These are phyloP conservation scores for Cephus pulcher DNA, from an alignment of 2,888 invertebrate species.

Conservation along the genomic window DNA sequence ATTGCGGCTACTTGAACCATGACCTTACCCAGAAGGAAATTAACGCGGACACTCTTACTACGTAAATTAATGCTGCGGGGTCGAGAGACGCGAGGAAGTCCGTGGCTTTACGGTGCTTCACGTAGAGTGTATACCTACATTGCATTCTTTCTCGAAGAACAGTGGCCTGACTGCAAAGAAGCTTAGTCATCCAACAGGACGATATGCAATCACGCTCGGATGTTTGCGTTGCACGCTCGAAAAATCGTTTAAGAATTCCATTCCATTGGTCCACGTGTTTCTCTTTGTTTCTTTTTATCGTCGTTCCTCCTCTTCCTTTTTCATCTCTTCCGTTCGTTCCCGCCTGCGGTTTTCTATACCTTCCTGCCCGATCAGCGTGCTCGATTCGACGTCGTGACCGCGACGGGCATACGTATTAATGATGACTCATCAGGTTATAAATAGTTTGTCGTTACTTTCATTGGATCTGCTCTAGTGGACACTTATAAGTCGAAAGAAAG, in stretches of 20 bases:
- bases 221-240: background rate
- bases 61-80: background rate
- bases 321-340: background rate
- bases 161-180: background rate
- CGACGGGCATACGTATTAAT: background rate
- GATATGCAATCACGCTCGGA: background rate
- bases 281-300: background rate
- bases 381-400: background rate
- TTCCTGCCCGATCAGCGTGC: background rate
- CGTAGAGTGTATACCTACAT: background rate
- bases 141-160: background rate
- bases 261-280: background rate
- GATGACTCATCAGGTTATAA: background rate
- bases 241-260: background rate
- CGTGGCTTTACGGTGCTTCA: background rate
- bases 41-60: background rate
- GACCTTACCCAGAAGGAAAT: constrained; percentile 27
- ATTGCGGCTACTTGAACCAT: constrained; percentile 38
- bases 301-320: background rate
- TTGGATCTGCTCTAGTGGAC: background rate
- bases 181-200: background rate
- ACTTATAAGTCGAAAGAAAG: background rate
- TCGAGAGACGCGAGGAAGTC: background rate
- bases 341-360: background rate
- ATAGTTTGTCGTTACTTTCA: background rate